Base-by-base conservation (phyloP, 2,113 vertebrate genomes). In the Coryphaenoides rupestris region DNA sequence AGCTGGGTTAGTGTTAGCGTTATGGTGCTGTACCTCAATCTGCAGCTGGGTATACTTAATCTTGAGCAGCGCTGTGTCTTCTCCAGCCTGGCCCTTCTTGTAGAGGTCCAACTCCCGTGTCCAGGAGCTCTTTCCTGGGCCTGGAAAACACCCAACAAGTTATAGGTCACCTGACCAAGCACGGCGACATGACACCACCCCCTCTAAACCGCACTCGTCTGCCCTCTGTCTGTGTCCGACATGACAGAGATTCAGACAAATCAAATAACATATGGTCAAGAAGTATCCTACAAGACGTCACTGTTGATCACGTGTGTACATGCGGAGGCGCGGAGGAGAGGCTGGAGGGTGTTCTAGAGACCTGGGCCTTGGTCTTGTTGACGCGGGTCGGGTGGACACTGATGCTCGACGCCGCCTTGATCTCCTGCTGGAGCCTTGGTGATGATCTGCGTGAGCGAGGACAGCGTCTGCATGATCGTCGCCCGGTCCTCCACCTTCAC, bases 401-500 rank as follows among this genome's bases (percentile, higher is more conserved):
- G n/a, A n/a, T n/a, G 74, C 85, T 86, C 45, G 95, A 92, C 74
- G 89, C 88, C 58, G 91, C 90, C 86, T 96, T 98, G 63, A 98
- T 93, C 83, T 99, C 96, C 80, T 97, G 94, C 82, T 98, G 94
- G 64, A 98, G 92, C 77, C n/a, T 98, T 97, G 55, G 93, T 96
- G 84, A 99, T 99, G 84, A 91, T 96, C 73, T 95, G 94, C 53
- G 94, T 95, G 66, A 99, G 91, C 19, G 81, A 86, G 68, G 91
- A 91, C 80, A 98, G 83, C 1, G 95, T 96, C 84, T 93, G 94
- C 95, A 97, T 96, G 65, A 98, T 94, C 89, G 95, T 94, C 52
- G 94, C 90, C 89, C 98, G 98, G 74, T 99, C 96, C 83, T 98
- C 96, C 16, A 91, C 89, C 73, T 96, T 99, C 90, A 95, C 95